These are phyloP conservation scores for Coreius guichenoti DNA, from an alignment of 2,797 vertebrate species.

Conservation along the genomic window DNA sequence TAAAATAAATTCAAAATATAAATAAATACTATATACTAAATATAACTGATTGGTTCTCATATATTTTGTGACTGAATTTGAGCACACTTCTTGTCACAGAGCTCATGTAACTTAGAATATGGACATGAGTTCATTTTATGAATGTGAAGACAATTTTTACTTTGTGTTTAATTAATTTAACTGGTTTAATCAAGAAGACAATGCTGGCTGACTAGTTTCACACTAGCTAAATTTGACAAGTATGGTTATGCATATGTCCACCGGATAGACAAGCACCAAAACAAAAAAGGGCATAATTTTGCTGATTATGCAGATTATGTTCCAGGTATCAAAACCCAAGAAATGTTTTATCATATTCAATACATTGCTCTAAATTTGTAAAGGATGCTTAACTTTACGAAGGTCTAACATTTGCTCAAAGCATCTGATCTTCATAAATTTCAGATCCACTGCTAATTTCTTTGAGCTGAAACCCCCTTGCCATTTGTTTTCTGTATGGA, in stretches of 20 bases:
- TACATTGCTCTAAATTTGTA: slow-evolving; percentile 30
- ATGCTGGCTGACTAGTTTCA: background rate
- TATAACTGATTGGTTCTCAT: background rate
- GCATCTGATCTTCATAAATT: background rate
- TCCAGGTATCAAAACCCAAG: slow-evolving; percentile 20
- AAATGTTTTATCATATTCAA: slow-evolving; percentile 1
- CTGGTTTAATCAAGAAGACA: background rate
- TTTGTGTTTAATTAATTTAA: background rate
- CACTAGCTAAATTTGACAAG: background rate
- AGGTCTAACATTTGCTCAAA: slow-evolving; percentile 37
- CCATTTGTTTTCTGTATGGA: background rate
- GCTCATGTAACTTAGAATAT: background rate
- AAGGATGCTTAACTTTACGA: slow-evolving; percentile 32
- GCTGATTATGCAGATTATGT: background rate
- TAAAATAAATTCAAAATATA: background rate
- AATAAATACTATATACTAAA: background rate
- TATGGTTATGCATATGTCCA: background rate
- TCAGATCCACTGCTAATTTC: background rate
- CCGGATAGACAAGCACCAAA: background rate
- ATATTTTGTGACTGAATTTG: background rate
- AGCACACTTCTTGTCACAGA: background rate
- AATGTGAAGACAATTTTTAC: background rate
- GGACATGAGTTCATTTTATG: background rate
- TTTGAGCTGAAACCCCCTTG: background rate
- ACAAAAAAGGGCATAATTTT: background rate